Evolutionary conservation across 2,797 vertebrate genomes (phyloP), one percentile per base, ranked within the genome.

Genomic region (Meriones psammophilus): DNA sequence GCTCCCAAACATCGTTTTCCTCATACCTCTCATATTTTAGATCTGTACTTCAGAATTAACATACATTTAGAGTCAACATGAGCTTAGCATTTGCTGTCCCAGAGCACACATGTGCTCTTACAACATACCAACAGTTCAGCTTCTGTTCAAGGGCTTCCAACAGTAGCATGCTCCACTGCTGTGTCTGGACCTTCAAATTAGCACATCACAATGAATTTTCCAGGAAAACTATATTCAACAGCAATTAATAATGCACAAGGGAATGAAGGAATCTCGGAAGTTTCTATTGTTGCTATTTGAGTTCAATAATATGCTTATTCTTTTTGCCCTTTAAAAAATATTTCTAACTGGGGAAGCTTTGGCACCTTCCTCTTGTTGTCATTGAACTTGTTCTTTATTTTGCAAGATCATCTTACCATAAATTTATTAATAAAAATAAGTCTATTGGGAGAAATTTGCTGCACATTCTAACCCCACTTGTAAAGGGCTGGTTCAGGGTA

Each of bases 81-180:
- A 62, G 5, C 64, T 76, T 36, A 26, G 12, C 24, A 2, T 18
- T 5, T 50, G 2, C 4, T n/a, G 42, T 62, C 66, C 24, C 60
- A 36, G 36, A 76, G 80, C 15, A 60, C 13, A 88, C 9, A 20
- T 39, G 36, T 36, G 79, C 26, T 39, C 30, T 78, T 76, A 62
- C 9, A 15, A 13, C 69, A 36, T 5, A 22, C 56, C 83, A 76
- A 0, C 30, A 1, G 0, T 24, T 76, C 24, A 56, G 17, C 4
- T 66, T 88, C 76, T 28, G 28, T 13, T 86, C 30, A 22, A 56
- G 42, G 0, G 13, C 9, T 78, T 58, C 17, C 1, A 1, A 46
- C 26, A 71, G 54, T 2, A 18, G 20, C 20, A 18, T 0, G 36
- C 17, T 78, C 26, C 0, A 8, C 3, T 71, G 30, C 10, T 58